These are phyloP conservation scores for Heteromyza rotundicornis DNA, from an alignment of 2,888 invertebrate species.

Conservation along the genomic window DNA sequence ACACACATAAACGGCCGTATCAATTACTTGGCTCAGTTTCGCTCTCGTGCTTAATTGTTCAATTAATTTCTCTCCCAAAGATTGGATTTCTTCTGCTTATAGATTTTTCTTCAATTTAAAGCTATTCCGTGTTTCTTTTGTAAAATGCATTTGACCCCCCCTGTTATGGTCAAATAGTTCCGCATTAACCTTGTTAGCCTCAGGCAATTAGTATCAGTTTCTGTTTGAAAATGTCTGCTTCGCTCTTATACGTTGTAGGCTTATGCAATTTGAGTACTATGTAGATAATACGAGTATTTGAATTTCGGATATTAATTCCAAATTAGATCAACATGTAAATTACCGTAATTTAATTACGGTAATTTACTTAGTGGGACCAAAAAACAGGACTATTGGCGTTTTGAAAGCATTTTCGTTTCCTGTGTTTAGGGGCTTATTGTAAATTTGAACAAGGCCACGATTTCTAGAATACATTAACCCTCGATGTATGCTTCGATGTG, in stretches of 20 bases:
- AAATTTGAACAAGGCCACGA: too few species aligned
- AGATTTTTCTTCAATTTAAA: constrained; percentile 1
- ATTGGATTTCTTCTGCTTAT: not conserved
- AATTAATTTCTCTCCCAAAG: too few species aligned
- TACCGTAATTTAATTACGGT: too few species aligned
- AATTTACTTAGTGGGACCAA: too few species aligned
- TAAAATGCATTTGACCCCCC: constrained; percentile 44
- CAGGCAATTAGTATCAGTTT: constrained; percentile 38
- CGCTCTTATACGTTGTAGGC: not conserved
- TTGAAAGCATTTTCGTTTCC: too few species aligned
- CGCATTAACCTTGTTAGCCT: constrained; percentile 61
- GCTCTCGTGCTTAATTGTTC: not conserved
- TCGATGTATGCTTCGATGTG: too few species aligned
- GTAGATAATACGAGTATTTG: too few species aligned
- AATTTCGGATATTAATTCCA: too few species aligned
- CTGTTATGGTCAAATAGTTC: constrained; percentile 49
- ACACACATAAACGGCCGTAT: constrained; percentile 26
- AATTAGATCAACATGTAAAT: too few species aligned
- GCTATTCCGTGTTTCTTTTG: constrained; percentile 25
- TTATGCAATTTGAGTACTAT: not conserved
- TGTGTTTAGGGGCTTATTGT: too few species aligned
- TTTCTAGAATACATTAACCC: too few species aligned
- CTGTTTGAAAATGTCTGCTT: not conserved
- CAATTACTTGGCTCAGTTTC: constrained; percentile 32
- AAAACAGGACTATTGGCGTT: too few species aligned